Base-by-base conservation (phyloP, 2,113 vertebrate genomes). In the Pampusana beccarii region DNA sequence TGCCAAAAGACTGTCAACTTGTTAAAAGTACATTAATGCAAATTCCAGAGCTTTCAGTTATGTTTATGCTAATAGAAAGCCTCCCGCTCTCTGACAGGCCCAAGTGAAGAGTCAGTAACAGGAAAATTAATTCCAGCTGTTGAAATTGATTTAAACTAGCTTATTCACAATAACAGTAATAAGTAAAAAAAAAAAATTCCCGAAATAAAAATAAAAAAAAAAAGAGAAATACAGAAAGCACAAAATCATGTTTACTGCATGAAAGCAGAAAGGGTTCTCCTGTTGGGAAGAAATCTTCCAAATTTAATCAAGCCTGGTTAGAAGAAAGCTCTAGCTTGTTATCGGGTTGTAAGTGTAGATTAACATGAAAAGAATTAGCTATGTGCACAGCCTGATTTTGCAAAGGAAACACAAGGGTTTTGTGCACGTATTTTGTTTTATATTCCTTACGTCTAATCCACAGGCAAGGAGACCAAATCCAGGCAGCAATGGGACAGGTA, bases 51-150 rank as follows among this genome's bases (percentile, higher is more conserved):
- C 97, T 97, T 98, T 97, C 97, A 95, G 97, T 97, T 97, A 97
- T 97, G 97, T 97, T 98, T 98, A 98, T 98, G 97, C 97, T 98
- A 98, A 98, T 98, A 96, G 96, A 97, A 97, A 97, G 96, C 97
- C 97, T 97, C 97, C 95, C 40, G 84, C 95, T 97, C 95, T 83
- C 70, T 97, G 97, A 97, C 97, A 97, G 96, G 94, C 95, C 96
- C 92, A 97, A 98, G 96, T 96, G 96, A 97, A 97, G 96, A 97
- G 95, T 97, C 96, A 96, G 95, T 90, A 97, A 97, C 92, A 93
- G 90, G 96, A 97, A 98, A 98, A 98, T 98, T 96, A 98, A 97
- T 97, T 98, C 97, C 98, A 98, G 98, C 98, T 98, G 97, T 97
- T 97, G 95, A 97, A 97, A 96, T 97, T 96, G 96, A 97, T 97